Conservation (phyloP, 2,113 vertebrate genomes). For the Macquaria ambigua region DNA sequence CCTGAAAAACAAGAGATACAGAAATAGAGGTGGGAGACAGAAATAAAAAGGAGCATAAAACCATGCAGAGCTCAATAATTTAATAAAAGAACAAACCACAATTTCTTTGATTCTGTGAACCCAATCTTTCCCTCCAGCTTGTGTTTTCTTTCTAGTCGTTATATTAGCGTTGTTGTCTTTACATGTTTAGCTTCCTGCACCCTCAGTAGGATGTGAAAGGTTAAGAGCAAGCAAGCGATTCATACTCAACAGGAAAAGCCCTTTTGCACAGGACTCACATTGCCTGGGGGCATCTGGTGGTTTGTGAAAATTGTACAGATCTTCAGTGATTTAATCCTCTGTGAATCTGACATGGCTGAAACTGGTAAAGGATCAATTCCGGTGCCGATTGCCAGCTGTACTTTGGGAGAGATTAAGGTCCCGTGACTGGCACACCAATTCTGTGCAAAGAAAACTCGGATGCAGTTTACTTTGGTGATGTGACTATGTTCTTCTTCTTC, state of each 20-base stretch:
- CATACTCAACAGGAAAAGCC: neutral
- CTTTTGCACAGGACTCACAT: neutral
- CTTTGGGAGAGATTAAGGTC: neutral
- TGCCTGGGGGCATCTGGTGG: neutral
- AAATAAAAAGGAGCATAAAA: neutral
- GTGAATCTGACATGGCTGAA: neutral
- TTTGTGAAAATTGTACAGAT: neutral
- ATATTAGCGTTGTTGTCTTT: constrained; percentile 7
- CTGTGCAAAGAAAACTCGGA: neutral
- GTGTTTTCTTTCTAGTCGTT: neutral
- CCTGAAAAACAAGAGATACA: neutral
- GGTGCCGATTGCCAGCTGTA: neutral
- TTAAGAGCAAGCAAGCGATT: neutral
- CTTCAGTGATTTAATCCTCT: constrained; percentile 14
- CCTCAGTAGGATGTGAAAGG: constrained; percentile 9
- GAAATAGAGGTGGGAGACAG: neutral
- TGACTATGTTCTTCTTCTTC: neutral
- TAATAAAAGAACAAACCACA: neutral
- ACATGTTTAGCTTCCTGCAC: constrained; percentile 8
- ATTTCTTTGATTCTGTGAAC: constrained; percentile 11
- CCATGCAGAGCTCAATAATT: neutral
- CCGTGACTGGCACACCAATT: neutral
- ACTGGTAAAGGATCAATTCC: neutral
- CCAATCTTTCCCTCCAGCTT: neutral
- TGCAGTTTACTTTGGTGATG: neutral